Evolutionary conservation across 53 echinoderm and acorn worm genomes (phyloP).

Genomic region (Henricia sp.): DNA sequence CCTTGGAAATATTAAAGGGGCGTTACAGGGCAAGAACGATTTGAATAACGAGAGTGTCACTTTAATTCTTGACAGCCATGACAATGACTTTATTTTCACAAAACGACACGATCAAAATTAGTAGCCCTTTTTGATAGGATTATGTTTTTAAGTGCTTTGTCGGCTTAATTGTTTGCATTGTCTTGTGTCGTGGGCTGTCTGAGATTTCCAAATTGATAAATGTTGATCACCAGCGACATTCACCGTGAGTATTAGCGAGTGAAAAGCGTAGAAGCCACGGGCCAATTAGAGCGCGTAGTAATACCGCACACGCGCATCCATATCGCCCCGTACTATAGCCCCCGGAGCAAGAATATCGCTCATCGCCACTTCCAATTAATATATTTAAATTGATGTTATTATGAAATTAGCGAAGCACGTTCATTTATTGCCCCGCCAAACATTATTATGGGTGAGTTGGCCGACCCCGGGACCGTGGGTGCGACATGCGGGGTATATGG

Average conservation of each 20-base stretch:
- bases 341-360: conserved; percentile 57
- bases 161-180: neutral
- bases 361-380: conserved; percentile 82
- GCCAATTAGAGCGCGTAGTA: conserved; percentile 63
- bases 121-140: neutral
- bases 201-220: neutral
- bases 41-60: too few relatives aligned
- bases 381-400: conserved; percentile 92
- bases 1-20: too few relatives aligned
- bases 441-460: conserved; percentile 74
- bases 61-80: too few relatives aligned
- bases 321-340: neutral
- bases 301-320: conserved; percentile 64
- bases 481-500: conserved; percentile 5
- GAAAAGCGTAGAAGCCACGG: conserved; percentile 5
- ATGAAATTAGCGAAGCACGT: conserved; percentile 91
- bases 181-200: neutral
- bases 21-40: too few relatives aligned
- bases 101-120: too few relatives aligned
- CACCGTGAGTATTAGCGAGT: conserved; percentile 1
- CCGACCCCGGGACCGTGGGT: conserved; percentile 9
- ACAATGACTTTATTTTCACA: too few relatives aligned
- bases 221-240: conserved; percentile 15
- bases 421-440: conserved; percentile 85
- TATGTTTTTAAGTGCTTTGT: neutral